Base-by-base conservation (phyloP, 2,888 invertebrate genomes). In the Galerucella pusilla region DNA sequence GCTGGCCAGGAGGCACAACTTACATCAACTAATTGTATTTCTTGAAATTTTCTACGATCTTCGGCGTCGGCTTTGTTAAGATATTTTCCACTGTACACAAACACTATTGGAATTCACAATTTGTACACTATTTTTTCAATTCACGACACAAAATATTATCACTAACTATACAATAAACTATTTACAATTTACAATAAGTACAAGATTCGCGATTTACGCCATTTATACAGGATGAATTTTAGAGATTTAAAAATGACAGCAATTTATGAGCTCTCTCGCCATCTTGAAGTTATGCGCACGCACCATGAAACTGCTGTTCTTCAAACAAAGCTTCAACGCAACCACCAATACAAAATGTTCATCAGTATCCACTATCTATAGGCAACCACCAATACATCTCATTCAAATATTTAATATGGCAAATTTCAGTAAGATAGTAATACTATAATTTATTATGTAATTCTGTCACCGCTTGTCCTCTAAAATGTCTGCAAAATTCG, bases 131-230 rank as follows among this genome's bases (percentile, higher is more conserved):
- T 82, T 78, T 80, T 25, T 80, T 76, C 80, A 79, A 82, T 82
- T 85, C 87, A 87, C 87, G 87, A 88, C 87, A 88, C 87, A 87
- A 91, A 91, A 91, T 91, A 91, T 91, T 91, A 91, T 89, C 90
- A 91, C 92, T 92, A 91, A 91, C 92, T 92, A 90, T 92, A 92
- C 92, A 92, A 90, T 88, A 88, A 89, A 91, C 91, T 92, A 92
- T 92, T 91, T 92, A 92, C 92, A 92, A 92, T 91, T 90, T 91
- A 91, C 91, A 91, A 90, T 90, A 90, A 90, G 89, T 89, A 90
- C 89, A 90, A 88, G 89, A 90, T 89, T 88, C 88, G 88, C 88
- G 88, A 87, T 88, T 91, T 91, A 92, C 89, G 91, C 91, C 91
- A 92, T 92, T 90, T 90, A 91, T 90, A 90, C 89, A 88, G 87